Evolutionary conservation across 2,888 invertebrate genomes (phyloP), one percentile per base, ranked within the genome.

Genomic region (Himalopsyche japonica): DNA sequence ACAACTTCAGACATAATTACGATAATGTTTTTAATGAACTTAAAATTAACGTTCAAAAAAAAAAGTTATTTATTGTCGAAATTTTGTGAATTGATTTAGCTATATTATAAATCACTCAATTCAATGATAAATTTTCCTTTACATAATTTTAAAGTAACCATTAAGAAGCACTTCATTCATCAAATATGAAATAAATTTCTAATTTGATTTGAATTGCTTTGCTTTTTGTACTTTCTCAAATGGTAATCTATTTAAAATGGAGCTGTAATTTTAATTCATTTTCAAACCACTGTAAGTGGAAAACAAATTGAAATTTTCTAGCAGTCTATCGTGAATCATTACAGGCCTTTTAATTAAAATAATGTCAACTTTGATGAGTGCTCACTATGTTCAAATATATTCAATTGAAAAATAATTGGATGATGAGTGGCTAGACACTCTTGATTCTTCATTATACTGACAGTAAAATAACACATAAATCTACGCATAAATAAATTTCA

Each of bases 391-490:
- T 79, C 79, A 79, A 79, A 47, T 30, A 47, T 30, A 48, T 47
- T 79, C 79, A 79, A 79, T 79, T 79, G 47, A 79, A 79, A 79
- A 79, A 79, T 79, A 79, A 79, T 79, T 79, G 79, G 79, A 79
- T 79, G 79, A 47, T 47, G 79, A 70, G 27, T 70, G 70, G 27
- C 27, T 70, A 70, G 70, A 27, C 70, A 70, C 27, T 12, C 70
- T 70, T 70, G 24, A 70, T 27, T 70, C 27, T 70, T 27, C 70
- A 70, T 30, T 70, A 30, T 70, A 70, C 27, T 70, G 70, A 30
- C 12, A 12, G 24, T 12, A 1, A 70, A 70, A 30, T 70, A 15
- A 70, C 70, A 12, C 15, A 15, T 43, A 12, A 43, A 43, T 43
- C 43, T 43, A 15, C 15, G 15, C 15, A 43, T 43, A 43, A 43